These are phyloP conservation scores for Heteractis magnifica DNA, from an alignment of 92 coral and sea anemone genomes.

Conservation along the genomic window DNA sequence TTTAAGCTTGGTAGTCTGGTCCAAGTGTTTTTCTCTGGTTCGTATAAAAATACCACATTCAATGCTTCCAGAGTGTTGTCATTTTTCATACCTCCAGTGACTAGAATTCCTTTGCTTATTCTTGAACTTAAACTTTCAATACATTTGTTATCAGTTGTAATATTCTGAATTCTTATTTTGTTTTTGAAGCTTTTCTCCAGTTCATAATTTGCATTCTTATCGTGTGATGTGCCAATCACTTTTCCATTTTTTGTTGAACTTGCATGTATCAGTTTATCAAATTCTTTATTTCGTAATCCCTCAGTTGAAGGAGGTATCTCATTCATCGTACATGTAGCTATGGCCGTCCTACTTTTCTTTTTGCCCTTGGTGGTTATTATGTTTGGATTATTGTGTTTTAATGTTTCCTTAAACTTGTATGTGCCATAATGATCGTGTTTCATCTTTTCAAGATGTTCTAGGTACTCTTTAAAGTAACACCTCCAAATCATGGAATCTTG, in stretches of 20 bases:
- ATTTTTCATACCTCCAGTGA: conserved; percentile 21
- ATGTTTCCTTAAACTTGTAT: neutral
- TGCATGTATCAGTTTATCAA: neutral
- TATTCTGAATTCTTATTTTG: neutral
- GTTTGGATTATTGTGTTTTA: neutral
- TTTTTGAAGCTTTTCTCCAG: neutral
- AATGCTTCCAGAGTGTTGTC: conserved; percentile 11
- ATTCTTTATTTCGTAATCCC: neutral
- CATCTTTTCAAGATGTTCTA: neutral
- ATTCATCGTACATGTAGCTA: neutral
- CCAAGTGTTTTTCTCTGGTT: conserved; percentile 15
- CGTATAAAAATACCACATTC: conserved; percentile 11
- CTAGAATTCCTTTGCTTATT: neutral
- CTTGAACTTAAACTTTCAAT: neutral
- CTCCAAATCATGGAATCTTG: conserved; percentile 21
- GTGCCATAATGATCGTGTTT: neutral
- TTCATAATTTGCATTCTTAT: neutral
- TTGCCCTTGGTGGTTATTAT: neutral
- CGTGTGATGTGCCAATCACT: neutral
- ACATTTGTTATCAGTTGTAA: neutral
- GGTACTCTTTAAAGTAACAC: conserved; percentile 29
- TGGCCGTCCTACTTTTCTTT: neutral
- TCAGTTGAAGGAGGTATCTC: neutral
- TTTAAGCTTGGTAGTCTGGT: conserved; percentile 15
- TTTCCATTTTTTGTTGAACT: neutral